phyloP scores from a whole-genome alignment of 2,888 invertebrate species.

The Cheiracanthium punctorium region DNA sequence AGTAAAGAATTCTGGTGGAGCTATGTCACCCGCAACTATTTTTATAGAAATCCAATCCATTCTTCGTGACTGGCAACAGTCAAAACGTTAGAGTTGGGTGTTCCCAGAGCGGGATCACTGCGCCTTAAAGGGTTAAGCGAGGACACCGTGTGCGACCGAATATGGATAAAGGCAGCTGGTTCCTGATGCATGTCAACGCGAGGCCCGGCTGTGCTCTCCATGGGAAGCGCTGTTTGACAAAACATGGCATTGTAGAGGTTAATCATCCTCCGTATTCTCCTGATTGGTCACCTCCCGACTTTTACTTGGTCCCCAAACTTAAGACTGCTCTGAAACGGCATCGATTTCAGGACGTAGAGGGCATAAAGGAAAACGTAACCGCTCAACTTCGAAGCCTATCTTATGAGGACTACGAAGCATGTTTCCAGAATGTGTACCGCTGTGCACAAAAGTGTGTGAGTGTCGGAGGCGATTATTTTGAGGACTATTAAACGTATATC shows the following conservation, averaged over 20 bases:
- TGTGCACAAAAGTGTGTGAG: slow-evolving; percentile 5
- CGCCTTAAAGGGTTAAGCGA: neutral
- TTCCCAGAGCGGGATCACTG: too few relatives aligned
- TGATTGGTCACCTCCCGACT: neutral
- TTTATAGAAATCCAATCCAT: too few relatives aligned
- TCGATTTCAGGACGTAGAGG: slow-evolving; percentile 3
- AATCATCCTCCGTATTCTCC: slow-evolving; percentile 4
- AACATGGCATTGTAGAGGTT: neutral
- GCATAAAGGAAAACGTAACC: neutral
- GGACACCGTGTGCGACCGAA: neutral
- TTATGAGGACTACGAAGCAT: slow-evolving; percentile 8
- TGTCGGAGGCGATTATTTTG: neutral
- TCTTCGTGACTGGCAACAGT: too few relatives aligned
- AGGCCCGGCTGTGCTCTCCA: neutral
- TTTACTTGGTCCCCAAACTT: slow-evolving; percentile 5
- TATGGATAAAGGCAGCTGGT: neutral
- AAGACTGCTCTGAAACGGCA: slow-evolving; percentile 25
- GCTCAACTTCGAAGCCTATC: slow-evolving; percentile 5
- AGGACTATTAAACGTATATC: neutral
- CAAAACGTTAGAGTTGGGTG: too few relatives aligned
- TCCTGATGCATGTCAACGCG: neutral
- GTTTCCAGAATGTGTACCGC: slow-evolving; percentile 8
- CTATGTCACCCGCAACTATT: too few relatives aligned
- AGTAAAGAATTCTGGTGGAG: too few relatives aligned
- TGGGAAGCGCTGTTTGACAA: neutral